A percentile compares a stretch with the other conserved stretches of the same genome.
Evolutionary conservation across 2,888 invertebrate genomes (phyloP).

Genomic region (Corbicula japonica): DNA sequence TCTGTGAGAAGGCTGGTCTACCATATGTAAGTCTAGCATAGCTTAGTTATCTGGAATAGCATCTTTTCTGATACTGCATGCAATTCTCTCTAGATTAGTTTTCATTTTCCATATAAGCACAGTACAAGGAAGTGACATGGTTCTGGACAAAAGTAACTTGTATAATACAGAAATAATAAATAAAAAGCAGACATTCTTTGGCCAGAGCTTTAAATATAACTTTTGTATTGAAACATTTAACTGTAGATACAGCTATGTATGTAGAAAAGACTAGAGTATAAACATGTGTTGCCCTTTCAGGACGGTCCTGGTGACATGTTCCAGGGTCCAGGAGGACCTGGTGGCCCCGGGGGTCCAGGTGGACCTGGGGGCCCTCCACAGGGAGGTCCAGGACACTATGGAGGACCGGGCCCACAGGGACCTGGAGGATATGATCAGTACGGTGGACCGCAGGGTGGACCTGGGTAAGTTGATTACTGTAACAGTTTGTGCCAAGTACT

Average conservation of each 20-base stretch:
- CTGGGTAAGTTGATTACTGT: conserved; percentile 75
- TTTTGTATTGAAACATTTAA: too few species aligned
- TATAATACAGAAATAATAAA: too few species aligned
- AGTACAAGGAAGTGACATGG: conserved; percentile 28
- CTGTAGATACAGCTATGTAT: too few species aligned
- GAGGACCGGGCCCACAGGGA: conserved; percentile 78
- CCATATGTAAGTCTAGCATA: conserved; percentile 64
- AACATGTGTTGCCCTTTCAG: too few species aligned
- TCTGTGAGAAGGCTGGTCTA: conserved; percentile 93
- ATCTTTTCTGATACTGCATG: not conserved
- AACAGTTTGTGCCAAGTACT: too few species aligned
- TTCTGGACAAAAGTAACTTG: too few species aligned
- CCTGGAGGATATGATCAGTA: conserved; percentile 72
- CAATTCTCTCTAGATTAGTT: too few species aligned
- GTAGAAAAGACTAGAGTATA: too few species aligned
- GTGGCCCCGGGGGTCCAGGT: conserved; percentile 86
- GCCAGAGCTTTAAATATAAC: too few species aligned
- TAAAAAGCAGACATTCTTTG: too few species aligned
- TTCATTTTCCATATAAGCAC: too few species aligned
- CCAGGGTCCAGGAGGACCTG: conserved; percentile 66
- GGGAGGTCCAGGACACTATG: conserved; percentile 78
- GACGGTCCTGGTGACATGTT: conserved; percentile 37
- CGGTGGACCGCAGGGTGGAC: conserved; percentile 79
- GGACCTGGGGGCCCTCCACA: conserved; percentile 87
- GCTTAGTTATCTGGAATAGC: not conserved